Conservation (phyloP, 2,797 vertebrate genomes). For the Pogoniulus pusillus region DNA sequence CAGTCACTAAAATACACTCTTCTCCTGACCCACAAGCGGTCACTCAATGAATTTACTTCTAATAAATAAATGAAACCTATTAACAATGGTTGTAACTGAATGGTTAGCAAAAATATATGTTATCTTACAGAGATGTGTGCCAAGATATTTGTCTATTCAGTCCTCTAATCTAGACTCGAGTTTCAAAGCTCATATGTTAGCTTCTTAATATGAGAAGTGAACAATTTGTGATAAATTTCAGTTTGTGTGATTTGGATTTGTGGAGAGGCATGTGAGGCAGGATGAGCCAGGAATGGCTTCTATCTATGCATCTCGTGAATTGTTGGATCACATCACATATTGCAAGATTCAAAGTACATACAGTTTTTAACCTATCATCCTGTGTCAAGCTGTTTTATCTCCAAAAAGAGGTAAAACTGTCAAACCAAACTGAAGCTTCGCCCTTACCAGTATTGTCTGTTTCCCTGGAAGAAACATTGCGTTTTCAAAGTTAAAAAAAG, state of each 20-base stretch:
- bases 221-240: neutral
- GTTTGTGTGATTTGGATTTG: neutral
- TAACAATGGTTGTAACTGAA: neutral
- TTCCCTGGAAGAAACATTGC: neutral
- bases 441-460: neutral
- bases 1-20: neutral
- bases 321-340: neutral
- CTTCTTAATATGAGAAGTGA: neutral
- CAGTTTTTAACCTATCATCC: neutral
- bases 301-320: neutral
- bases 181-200: neutral
- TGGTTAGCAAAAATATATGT: neutral
- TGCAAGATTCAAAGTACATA: neutral
- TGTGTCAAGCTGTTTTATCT: neutral
- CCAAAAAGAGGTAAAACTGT: neutral
- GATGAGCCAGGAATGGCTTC: fast-evolving
- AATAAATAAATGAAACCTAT: neutral
- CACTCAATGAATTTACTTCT: neutral
- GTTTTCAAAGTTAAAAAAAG: neutral
- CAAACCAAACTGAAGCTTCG: neutral
- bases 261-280: neutral
- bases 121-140: neutral
- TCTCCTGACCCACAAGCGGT: neutral
- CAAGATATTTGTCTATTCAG: neutral
- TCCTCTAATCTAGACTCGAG: neutral